Base-by-base conservation (phyloP, 2,888 invertebrate species). In the Chrysomela aeneicollis region DNA sequence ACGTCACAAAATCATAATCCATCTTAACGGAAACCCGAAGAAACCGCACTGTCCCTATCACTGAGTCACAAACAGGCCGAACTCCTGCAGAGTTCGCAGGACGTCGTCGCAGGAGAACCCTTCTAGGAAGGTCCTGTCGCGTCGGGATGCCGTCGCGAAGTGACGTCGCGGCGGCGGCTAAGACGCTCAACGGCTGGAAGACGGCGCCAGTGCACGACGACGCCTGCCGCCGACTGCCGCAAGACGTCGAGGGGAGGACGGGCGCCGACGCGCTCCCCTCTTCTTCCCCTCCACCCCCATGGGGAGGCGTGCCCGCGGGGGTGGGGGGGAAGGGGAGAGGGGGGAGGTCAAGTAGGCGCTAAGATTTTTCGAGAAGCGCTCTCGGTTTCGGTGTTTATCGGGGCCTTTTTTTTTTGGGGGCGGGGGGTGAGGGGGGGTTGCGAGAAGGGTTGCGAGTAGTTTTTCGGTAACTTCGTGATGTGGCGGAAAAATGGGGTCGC, bases 211-310 rank as follows among this genome's bases (percentile, higher is more conserved):
- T 75, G 78, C 78, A 80, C 79, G 81, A 79, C 81, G 82, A 78
- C 82, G 78, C 81, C 79, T 81, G 82, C 78, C 82, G 82, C 78
- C 82, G 82, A 82, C 83, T 83, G 82, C 80, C 79, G 79, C 79
- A 82, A 82, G 82, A 82, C 82, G 81, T 81, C 79, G 81, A 79
- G 78, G 78, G 78, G 70, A 72, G 76, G 77, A 73, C 75, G 78
- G 78, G 79, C 79, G 79, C 79, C 78, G 70, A 83, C 83, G 72
- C 78, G 73, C 73, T 70, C 76, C 70, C 77, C 76, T 72, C 72
- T 70, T 72, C 70, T 75, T 70, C 73, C 70, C 75, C 74, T 69
- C 68, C 63, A 30, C 61, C 71, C 74, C 75, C 73, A 67, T 67
- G 77, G 77, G 70, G 68, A 46, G 46, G 47, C 81, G 80, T 82